A percentile compares a stretch with the other conserved stretches of the same genome.
phyloP scores from a whole-genome alignment of 2,113 vertebrate species.

The Sorex araneus region DNA sequence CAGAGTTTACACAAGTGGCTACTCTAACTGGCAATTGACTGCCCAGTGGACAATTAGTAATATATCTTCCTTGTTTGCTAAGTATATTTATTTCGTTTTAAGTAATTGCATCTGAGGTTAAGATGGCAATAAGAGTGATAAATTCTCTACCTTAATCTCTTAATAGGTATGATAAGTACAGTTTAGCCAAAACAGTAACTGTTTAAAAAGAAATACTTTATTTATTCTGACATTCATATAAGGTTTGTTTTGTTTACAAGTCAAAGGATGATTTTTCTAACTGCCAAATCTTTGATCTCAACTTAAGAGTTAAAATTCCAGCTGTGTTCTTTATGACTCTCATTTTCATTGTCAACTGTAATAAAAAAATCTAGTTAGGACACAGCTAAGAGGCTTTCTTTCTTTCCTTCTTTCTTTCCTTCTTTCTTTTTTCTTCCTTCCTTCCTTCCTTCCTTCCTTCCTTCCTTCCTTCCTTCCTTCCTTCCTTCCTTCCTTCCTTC shows the following conservation, averaged over 20 bases:
- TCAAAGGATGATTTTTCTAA: conserved; percentile 74
- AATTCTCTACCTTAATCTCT: conserved; percentile 77
- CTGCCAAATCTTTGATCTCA: conserved; percentile 76
- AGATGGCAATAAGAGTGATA: conserved; percentile 68
- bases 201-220: conserved; percentile 72
- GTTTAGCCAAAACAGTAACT: conserved; percentile 79
- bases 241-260: conserved; percentile 83
- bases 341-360: conserved; percentile 67
- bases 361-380: conserved; percentile 69
- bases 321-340: conserved; percentile 78
- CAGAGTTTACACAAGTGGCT: conserved; percentile 85
- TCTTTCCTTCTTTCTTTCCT: not conserved
- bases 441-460: no score
- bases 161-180: conserved; percentile 70
- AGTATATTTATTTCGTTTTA: conserved; percentile 81
- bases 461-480: no score
- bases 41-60: conserved; percentile 82
- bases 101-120: conserved; percentile 74
- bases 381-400: conserved; percentile 52
- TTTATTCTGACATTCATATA: conserved; percentile 83
- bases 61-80: conserved; percentile 82
- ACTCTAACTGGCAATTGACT: conserved; percentile 84
- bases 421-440: no score
- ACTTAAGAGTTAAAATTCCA: conserved; percentile 78
- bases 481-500: no score